Base-by-base conservation (phyloP, 2,797 vertebrate genomes). In the Dicrostonyx torquatus region DNA sequence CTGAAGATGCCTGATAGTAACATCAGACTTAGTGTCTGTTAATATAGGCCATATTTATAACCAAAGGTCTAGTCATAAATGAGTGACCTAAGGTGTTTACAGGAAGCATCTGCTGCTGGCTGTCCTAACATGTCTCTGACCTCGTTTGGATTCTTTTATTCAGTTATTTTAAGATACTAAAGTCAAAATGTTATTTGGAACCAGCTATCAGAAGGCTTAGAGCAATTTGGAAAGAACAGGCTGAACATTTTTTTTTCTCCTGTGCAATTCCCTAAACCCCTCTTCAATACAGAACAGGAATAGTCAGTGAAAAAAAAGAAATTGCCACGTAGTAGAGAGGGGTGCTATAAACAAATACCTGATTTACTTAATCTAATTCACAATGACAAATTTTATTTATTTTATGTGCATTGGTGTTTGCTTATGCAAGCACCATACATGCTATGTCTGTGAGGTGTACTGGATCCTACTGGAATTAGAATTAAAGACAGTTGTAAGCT, bases 91-190 rank as follows among this genome's bases (percentile, higher is more conserved):
- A 82, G 62, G 62, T 78, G 66, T 88, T 85, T 55, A 29, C 55
- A 85, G 66, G 79, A 87, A 91, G 22, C 5, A 3, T 92, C 94
- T 93, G 66, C 83, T 86, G 15, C 58, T 80, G 24, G 37, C 40
- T n/a, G 7, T 79, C 12, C 18, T 26, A 68, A 24, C 62, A 26
- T 93, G 64, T 91, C 70, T 89, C 68, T 93, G 78, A 88, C 75
- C 53, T 85, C 48, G 55, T 86, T 84, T 93, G 34, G 53, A 76
- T 43, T 89, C 79, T 94, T 95, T 43, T 15, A 79, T 43, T 90
- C 60, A 94, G 37, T 87, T 85, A 90, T 92, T 95, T 93, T 90
- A 91, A 62, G 48, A 80, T 85, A 53, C 55, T 87, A 64, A 83
- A 66, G 88, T 95, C n/a, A 93, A 90, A 91, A 68, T 80, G 50